phyloP scores from a whole-genome alignment of 23 tunicate genomes.

The Phallusia fumigata region DNA sequence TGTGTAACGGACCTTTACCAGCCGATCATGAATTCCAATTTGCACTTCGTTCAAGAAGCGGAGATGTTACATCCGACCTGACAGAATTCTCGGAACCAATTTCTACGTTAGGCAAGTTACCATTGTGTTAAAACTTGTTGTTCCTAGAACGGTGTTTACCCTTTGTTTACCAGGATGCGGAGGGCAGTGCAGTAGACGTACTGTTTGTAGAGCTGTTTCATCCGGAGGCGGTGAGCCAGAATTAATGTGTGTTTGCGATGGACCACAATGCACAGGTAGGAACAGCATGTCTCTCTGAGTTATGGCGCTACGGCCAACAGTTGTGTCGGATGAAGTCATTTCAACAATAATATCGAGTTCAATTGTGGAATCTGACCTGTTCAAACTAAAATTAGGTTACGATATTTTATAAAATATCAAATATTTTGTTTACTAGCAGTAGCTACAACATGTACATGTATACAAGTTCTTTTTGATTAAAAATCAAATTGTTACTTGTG shows the following conservation, averaged over 20 bases:
- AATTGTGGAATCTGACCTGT: too few relatives aligned
- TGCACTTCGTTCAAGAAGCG: not conserved
- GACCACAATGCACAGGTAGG: too few relatives aligned
- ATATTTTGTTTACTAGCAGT: too few relatives aligned
- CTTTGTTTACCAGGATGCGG: not conserved
- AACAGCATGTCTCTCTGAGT: too few relatives aligned
- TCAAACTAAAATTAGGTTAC: too few relatives aligned
- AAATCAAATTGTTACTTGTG: too few relatives aligned
- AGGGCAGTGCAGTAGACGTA: not conserved
- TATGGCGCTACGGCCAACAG: too few relatives aligned
- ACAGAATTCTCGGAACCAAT: not conserved
- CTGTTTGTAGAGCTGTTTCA: not conserved
- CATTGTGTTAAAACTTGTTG: not conserved
- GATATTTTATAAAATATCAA: too few relatives aligned
- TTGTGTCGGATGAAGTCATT: too few relatives aligned
- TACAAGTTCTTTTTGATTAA: too few relatives aligned
- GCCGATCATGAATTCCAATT: not conserved
- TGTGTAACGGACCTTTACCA: not conserved
- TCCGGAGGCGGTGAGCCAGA: not conserved
- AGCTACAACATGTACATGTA: too few relatives aligned
- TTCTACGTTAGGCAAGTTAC: not conserved
- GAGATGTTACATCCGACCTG: not conserved
- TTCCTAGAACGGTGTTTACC: not conserved
- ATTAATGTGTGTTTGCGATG: not conserved
- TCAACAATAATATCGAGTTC: too few relatives aligned